These are phyloP conservation scores for Apodemus speciosus DNA, from an alignment of 2,113 vertebrate genomes.

Conservation along the genomic window DNA sequence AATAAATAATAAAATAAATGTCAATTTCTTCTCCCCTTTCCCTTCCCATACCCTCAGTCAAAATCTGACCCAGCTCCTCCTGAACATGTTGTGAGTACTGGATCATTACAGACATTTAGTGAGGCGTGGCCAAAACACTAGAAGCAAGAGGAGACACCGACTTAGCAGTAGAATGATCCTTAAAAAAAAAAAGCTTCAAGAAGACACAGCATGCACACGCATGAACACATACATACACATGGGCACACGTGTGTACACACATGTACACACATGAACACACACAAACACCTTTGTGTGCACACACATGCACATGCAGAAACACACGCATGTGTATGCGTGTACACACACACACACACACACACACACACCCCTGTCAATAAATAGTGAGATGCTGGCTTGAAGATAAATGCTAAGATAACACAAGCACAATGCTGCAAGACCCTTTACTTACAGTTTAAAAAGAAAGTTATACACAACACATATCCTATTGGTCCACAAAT, in stretches of 20 bases:
- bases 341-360: neutral
- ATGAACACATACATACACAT: neutral
- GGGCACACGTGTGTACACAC: neutral
- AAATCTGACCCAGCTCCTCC: constrained; percentile 80
- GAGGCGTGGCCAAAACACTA: constrained; percentile 52
- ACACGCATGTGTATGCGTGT: constrained; percentile 5
- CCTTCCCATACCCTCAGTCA: constrained; percentile 76
- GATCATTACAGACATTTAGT: constrained; percentile 13
- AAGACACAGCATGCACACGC: neutral
- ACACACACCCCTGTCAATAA: constrained; percentile 82
- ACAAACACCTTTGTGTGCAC: constrained; percentile 46
- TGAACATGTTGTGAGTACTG: constrained; percentile 58
- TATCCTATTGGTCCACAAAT: constrained; percentile 75
- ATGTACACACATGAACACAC: constrained; percentile 43
- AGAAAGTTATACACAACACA: constrained; percentile 64
- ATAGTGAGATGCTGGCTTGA: constrained; percentile 85
- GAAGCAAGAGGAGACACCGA: constrained; percentile 77
- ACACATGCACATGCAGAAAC: neutral
- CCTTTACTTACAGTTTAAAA: constrained; percentile 79
- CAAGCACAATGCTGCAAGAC: constrained; percentile 83
- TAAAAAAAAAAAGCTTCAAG: constrained; percentile 67
- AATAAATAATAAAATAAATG: constrained; percentile 90
- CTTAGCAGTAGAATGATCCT: constrained; percentile 73
- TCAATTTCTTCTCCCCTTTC: constrained; percentile 80
- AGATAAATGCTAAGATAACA: constrained; percentile 82